These are phyloP conservation scores for Sisyra terminalis DNA, from an alignment of 2,888 invertebrate genomes.

Conservation along the genomic window DNA sequence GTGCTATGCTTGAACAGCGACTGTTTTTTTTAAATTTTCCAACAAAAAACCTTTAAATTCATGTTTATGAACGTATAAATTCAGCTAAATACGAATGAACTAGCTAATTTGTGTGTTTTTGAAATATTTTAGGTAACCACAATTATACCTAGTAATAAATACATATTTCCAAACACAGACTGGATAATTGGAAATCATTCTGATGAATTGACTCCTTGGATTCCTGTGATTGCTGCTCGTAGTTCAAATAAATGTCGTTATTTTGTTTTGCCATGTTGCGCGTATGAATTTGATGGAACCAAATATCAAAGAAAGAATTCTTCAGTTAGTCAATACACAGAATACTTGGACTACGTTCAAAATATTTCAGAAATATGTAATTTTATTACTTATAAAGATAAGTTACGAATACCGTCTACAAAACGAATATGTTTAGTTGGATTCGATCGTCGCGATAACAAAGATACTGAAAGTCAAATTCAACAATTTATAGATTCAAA, in stretches of 20 bases:
- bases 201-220: slow-evolving; percentile 98
- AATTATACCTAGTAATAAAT: slow-evolving; percentile 49
- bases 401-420: slow-evolving; percentile 90
- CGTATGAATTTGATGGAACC: slow-evolving; percentile 72
- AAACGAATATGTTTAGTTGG: slow-evolving; percentile 73
- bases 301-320: slow-evolving; percentile 64
- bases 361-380: slow-evolving; percentile 49
- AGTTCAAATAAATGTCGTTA: slow-evolving; percentile 61
- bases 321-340: slow-evolving; percentile 57
- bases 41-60: background rate
- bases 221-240: slow-evolving; percentile 77
- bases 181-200: slow-evolving; percentile 99
- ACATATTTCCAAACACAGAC: slow-evolving; percentile 53
- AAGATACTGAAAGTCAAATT: slow-evolving; percentile 25
- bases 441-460: slow-evolving; percentile 28
- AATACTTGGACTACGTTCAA: slow-evolving; percentile 50
- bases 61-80: background rate
- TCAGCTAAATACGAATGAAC: background rate
- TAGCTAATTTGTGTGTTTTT: background rate
- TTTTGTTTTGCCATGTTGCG: slow-evolving; percentile 90
- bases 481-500: slow-evolving; percentile 27
- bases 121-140: slow-evolving; percentile 38
- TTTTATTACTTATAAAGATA: slow-evolving; percentile 58
- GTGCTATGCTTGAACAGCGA: too few species aligned
- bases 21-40: too few species aligned